These are phyloP conservation scores for Bergia puertoricense DNA, from an alignment of 92 coral and sea anemone genomes.

Conservation along the genomic window DNA sequence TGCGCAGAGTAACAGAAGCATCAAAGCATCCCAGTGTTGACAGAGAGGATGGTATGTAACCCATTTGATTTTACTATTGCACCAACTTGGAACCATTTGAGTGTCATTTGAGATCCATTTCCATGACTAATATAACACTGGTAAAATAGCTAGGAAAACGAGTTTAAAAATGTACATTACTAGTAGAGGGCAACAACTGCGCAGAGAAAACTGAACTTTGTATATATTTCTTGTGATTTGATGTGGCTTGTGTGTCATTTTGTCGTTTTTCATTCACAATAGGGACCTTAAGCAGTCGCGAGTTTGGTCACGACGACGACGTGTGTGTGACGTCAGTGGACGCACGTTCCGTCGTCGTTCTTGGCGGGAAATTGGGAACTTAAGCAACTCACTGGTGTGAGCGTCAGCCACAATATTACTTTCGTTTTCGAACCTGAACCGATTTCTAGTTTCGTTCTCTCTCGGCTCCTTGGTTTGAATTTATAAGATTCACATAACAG, in stretches of 20 bases:
- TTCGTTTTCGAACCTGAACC: no score
- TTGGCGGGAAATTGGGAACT: no score
- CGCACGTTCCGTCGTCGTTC: no score
- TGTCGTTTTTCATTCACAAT: no score
- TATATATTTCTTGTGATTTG: not conserved
- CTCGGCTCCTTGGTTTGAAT: no score
- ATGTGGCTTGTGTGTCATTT: not conserved
- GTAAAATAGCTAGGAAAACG: not conserved
- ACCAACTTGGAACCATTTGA: not conserved
- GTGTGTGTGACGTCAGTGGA: no score
- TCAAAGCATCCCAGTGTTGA: conserved; percentile 39
- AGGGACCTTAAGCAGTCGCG: no score
- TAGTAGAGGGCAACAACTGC: not conserved
- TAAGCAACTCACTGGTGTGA: no score
- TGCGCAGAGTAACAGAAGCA: conserved; percentile 11
- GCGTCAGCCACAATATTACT: no score
- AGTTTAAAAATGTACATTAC: not conserved
- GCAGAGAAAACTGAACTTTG: not conserved
- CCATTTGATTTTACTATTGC: not conserved
- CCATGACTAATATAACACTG: not conserved
- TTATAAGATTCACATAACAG: no score
- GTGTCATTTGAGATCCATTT: not conserved
- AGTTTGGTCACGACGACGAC: no score
- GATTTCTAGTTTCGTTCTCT: no score
- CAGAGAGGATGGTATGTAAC: conserved; percentile 28